phyloP scores from a whole-genome alignment of 2,888 invertebrate species.

The Drosophila neonasuta region DNA sequence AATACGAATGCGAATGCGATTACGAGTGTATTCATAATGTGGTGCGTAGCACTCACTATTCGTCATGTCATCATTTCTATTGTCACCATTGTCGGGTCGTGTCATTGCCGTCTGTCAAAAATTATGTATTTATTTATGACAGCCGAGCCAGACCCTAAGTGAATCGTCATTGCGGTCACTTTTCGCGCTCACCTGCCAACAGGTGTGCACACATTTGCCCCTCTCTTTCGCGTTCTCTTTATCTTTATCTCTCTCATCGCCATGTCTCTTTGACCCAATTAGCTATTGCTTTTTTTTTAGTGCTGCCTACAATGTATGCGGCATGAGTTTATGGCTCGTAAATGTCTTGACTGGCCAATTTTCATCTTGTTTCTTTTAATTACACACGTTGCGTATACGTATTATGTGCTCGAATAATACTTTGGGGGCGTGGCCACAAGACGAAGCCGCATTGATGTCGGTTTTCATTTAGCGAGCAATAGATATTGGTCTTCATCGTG shows the following conservation, averaged over 20 bases:
- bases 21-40: constrained; percentile 15
- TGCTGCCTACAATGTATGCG: constrained; percentile 60
- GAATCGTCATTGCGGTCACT: constrained; percentile 69
- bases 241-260: constrained; percentile 3
- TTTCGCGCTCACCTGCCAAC: constrained; percentile 63
- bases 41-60: constrained; percentile 45
- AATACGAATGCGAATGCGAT: background rate
- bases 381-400: constrained; percentile 64
- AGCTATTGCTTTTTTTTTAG: constrained; percentile 51
- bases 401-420: constrained; percentile 34
- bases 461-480: constrained; percentile 16
- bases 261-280: constrained; percentile 67
- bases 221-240: background rate
- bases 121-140: constrained; percentile 77
- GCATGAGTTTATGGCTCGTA: constrained; percentile 71
- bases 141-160: constrained; percentile 59
- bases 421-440: constrained; percentile 36
- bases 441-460: background rate
- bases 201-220: constrained; percentile 53
- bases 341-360: constrained; percentile 60
- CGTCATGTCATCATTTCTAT: constrained; percentile 75
- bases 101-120: constrained; percentile 66
- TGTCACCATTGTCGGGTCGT: constrained; percentile 63
- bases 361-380: constrained; percentile 63
- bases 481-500: constrained; percentile 3